Evolutionary conservation across 2,888 invertebrate genomes (phyloP).

Genomic region (Augochlorella aurata): DNA sequence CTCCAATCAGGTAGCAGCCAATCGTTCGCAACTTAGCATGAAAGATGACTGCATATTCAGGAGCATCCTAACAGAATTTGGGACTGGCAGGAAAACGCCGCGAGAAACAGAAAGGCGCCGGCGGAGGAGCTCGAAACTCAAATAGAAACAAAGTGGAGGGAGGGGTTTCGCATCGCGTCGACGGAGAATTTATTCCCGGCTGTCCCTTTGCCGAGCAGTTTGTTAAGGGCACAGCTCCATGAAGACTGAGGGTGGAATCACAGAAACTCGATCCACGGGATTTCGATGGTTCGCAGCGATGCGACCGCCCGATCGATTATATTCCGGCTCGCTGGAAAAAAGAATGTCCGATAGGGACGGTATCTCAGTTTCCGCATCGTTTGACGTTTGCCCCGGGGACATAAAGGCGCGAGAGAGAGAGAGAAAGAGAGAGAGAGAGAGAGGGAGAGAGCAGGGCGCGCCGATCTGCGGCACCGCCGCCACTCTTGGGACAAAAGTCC

Average conservation of each 20-base stretch:
- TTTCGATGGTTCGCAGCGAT: neutral
- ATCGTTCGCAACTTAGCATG: no score
- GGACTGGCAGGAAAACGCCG: neutral
- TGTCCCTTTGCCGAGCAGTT: neutral
- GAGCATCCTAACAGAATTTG: neutral
- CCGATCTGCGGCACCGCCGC: constrained; percentile 15
- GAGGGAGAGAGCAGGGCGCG: neutral
- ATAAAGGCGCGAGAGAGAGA: no score
- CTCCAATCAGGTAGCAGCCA: no score
- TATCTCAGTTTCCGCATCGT: constrained; percentile 68
- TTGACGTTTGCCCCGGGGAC: constrained; percentile 56
- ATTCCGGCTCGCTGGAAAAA: constrained; percentile 44
- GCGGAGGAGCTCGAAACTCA: neutral
- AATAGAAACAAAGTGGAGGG: neutral
- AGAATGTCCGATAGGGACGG: constrained; percentile 41
- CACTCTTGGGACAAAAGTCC: constrained; percentile 63
- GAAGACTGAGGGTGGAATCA: neutral
- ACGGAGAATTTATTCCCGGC: neutral
- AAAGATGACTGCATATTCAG: no score
- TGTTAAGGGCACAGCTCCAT: neutral
- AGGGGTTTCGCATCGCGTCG: neutral
- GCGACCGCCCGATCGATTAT: constrained; percentile 41
- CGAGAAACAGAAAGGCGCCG: neutral
- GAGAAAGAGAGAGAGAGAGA: no score
- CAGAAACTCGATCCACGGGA: constrained; percentile 16